These are phyloP conservation scores for Drosophila longiperda DNA, from an alignment of 2,888 invertebrate genomes.

Conservation along the genomic window DNA sequence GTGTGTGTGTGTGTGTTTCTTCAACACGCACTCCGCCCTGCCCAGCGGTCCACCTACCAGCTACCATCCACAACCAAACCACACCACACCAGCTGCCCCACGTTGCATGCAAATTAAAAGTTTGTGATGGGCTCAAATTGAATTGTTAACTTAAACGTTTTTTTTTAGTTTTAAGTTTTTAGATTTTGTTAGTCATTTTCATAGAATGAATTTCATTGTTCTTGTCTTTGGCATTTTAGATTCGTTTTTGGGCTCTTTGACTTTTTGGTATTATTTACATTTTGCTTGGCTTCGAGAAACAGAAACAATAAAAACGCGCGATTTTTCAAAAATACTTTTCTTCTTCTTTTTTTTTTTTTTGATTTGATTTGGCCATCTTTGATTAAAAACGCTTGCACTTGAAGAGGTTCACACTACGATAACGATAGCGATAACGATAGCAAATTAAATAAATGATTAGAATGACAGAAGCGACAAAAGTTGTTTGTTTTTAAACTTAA, in stretches of 20 bases:
- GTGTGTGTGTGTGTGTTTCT: background rate
- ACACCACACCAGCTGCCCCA: constrained; percentile 43
- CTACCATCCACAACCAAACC: constrained; percentile 34
- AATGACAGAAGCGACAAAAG: constrained; percentile 58
- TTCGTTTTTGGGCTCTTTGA: constrained; percentile 17
- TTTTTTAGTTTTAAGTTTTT: constrained; percentile 13
- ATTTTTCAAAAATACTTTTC: background rate
- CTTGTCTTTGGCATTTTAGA: constrained; percentile 44
- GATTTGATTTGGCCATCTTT: constrained; percentile 73
- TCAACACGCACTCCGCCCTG: background rate
- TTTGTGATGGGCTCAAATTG: constrained; percentile 84
- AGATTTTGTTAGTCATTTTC: constrained; percentile 11
- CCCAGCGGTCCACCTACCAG: background rate
- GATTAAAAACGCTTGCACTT: constrained; percentile 85
- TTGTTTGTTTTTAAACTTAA: constrained; percentile 62
- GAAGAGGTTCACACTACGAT: constrained; percentile 46
- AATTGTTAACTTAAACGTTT: constrained; percentile 28
- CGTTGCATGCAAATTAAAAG: constrained; percentile 76
- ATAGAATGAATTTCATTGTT: constrained; percentile 20
- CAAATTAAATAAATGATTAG: constrained; percentile 34
- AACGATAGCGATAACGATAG: constrained; percentile 37
- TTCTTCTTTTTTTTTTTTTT: background rate
- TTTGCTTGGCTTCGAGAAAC: constrained; percentile 56
- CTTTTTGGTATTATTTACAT: constrained; percentile 20
- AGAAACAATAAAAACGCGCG: constrained; percentile 72